phyloP scores from a whole-genome alignment of 2,888 invertebrate species.

The Tigriopus californicus region DNA sequence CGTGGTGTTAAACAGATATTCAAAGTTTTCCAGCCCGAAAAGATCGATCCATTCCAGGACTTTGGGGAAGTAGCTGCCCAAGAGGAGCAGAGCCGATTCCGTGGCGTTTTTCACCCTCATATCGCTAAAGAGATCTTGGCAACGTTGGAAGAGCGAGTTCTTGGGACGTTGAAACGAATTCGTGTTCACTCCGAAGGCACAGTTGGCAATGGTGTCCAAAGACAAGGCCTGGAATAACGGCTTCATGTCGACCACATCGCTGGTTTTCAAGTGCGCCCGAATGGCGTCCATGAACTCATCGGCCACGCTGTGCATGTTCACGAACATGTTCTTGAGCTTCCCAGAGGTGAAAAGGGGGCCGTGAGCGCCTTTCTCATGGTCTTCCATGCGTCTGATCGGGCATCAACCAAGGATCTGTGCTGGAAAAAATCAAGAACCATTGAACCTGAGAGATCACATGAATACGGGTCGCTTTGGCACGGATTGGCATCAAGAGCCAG shows the following conservation, averaged over 20 bases:
- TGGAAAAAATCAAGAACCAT: no score
- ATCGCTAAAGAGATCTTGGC: background rate
- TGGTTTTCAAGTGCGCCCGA: background rate
- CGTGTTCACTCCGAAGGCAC: background rate
- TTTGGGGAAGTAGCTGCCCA: background rate
- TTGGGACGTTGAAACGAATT: background rate
- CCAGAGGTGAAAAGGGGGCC: background rate
- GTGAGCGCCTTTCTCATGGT: background rate
- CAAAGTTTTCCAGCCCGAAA: background rate
- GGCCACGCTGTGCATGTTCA: background rate
- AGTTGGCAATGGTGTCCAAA: background rate
- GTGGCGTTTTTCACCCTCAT: background rate
- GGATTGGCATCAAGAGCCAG: no score
- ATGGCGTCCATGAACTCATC: background rate
- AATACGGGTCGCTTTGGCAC: no score
- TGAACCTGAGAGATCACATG: no score
- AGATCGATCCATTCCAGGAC: background rate
- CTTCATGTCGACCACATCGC: background rate
- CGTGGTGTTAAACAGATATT: background rate
- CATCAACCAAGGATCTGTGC: no score
- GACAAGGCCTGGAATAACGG: background rate
- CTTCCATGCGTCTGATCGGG: background rate
- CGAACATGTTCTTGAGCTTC: background rate
- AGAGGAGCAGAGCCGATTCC: background rate
- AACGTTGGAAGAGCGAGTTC: background rate